These are phyloP conservation scores for Eupsilia transversa DNA, from an alignment of 2,888 invertebrate genomes.

Conservation along the genomic window DNA sequence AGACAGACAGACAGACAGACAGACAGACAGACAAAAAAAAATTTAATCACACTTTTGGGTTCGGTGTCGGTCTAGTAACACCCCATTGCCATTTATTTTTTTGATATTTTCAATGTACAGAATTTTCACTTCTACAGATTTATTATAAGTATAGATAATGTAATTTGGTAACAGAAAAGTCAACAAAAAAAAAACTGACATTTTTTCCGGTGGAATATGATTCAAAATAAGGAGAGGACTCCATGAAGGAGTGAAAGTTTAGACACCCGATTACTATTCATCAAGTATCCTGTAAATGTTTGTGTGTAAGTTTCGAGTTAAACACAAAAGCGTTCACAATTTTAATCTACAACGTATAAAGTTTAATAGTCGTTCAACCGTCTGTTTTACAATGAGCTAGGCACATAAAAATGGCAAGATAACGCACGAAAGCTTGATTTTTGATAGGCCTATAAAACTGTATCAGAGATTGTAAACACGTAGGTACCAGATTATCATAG, in stretches of 20 bases:
- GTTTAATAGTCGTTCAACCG: conserved; percentile 25
- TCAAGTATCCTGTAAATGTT: background rate
- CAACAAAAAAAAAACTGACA: no score
- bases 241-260: background rate
- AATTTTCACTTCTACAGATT: no score
- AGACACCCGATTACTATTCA: background rate
- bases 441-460: conserved; percentile 62
- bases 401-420: conserved; percentile 58
- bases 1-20: no score
- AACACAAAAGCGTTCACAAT: conserved; percentile 5
- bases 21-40: no score
- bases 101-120: no score
- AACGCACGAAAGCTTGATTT: conserved; percentile 58
- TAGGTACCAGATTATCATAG: conserved; percentile 39
- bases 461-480: conserved; percentile 60
- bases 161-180: no score
- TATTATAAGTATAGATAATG: no score
- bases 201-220: no score
- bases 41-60: no score
- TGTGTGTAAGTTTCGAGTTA: background rate
- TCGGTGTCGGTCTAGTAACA: no score
- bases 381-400: conserved; percentile 51
- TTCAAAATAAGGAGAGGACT: no score
- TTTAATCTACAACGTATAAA: conserved; percentile 33
- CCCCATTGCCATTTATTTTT: no score